Evolutionary conservation across 2,888 invertebrate genomes (phyloP), one percentile per base, ranked within the genome.

Genomic region (Drosophila cracens): DNA sequence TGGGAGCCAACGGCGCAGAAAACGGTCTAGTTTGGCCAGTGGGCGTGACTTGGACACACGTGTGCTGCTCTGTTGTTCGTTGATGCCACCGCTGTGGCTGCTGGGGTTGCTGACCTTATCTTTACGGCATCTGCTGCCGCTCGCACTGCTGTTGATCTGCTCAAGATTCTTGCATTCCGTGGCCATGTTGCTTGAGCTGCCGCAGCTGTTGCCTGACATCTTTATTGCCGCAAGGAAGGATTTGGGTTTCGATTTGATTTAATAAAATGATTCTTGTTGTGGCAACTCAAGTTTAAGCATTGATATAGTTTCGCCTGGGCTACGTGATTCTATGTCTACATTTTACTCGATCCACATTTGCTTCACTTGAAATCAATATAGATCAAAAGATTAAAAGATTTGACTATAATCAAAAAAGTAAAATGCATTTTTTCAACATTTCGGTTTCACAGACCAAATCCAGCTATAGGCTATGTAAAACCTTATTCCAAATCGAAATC

Each of bases 1-100:
- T 0, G 84, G 84, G 3, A 84, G 70, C 77, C 82, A 81, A 43
- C 82, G 86, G n/a, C 84, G 83, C 18, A 83, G 70, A 33, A 79
- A 52, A 0, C 81, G 85, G 60, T 84, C 83, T 38, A 85, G 10
- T 1, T 75, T 66, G 18, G 68, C 54, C 65, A 76, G 29, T 4
- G 70, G 61, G 5, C 82, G 70, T 49, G 36, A 11, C 51, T 61
- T 67, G 38, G 51, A 43, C 29, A 56, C 4, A 16, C 40, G 49
- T 11, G 36, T n/a, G 33, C 49, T 74, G 29, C 11, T 58, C 54
- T 21, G 62, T 53, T 68, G 60, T 11, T 53, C 74, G 56, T 29
- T 43, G 21, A 27, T 13, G 36, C 31, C 52, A 54, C 13, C 25
- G n/a, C 38, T 25, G 33, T 2, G 48, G 43, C 29, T 11, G 10